A percentile compares a stretch with the other conserved stretches of the same genome.
Evolutionary conservation across 1,140 invertebrate species (phyloP).

Genomic region (Polypedilum vanderplanki): DNA sequence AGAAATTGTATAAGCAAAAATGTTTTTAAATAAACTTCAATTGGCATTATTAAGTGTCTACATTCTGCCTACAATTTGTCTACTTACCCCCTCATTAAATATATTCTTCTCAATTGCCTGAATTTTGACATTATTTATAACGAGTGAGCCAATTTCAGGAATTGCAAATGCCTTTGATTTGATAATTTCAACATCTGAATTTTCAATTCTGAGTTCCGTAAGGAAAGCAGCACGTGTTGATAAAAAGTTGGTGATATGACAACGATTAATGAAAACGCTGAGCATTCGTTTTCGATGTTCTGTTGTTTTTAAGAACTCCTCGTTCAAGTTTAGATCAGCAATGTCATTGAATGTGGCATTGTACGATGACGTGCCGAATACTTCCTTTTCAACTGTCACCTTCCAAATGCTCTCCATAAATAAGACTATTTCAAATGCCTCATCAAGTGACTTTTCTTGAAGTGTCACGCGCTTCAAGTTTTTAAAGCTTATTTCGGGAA

Average conservation of each 20-base stretch:
- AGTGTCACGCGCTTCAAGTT: background rate
- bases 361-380: background rate
- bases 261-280: background rate
- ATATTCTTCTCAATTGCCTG: conserved; percentile 1
- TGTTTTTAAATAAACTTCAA: background rate
- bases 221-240: background rate
- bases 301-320: background rate
- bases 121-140: conserved; percentile 7
- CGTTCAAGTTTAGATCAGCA: background rate
- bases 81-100: background rate
- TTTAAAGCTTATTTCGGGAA: conserved; percentile 14
- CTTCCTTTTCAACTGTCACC: background rate
- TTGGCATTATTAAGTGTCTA: background rate
- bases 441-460: conserved; percentile 19
- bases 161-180: conserved; percentile 36
- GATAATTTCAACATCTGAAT: conserved; percentile 36
- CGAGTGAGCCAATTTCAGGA: conserved; percentile 23
- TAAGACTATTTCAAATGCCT: background rate
- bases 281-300: background rate
- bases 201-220: conserved; percentile 32
- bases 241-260: background rate
- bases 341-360: conserved; percentile 3
- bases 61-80: background rate
- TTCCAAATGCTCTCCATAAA: background rate
- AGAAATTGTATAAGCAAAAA: conserved; percentile 3